phyloP scores from a whole-genome alignment of 2,113 vertebrate species.

The Leptobrachium leishanense region DNA sequence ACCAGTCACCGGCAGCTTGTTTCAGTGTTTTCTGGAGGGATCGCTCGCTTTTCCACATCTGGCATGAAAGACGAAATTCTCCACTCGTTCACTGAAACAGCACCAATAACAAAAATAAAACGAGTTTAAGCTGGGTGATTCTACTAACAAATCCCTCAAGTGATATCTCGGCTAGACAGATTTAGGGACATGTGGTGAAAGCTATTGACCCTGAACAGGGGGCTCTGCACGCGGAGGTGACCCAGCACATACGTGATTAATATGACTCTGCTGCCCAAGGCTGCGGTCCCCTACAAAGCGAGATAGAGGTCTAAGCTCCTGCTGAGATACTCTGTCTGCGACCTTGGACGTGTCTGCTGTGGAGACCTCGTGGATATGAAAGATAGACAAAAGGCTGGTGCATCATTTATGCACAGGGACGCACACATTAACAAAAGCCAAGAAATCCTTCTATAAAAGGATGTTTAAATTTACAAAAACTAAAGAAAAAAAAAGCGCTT shows the following conservation, averaged over 20 bases:
- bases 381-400: background rate
- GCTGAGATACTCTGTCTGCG: slow-evolving; percentile 19
- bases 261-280: slow-evolving; percentile 37
- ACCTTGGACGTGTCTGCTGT: slow-evolving; percentile 13
- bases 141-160: background rate
- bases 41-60: slow-evolving; percentile 1
- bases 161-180: background rate
- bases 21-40: background rate
- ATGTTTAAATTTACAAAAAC: too few relatives aligned
- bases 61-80: background rate
- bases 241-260: slow-evolving; percentile 37
- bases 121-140: background rate
- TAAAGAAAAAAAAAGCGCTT: too few relatives aligned
- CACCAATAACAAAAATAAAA: background rate
- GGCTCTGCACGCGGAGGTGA: slow-evolving; percentile 14
- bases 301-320: slow-evolving; percentile 1
- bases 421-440: background rate
- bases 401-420: background rate
- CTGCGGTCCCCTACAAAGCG: slow-evolving; percentile 44
- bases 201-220: background rate
- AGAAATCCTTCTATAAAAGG: too few relatives aligned
- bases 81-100: background rate
- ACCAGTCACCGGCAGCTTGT: background rate
- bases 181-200: background rate
- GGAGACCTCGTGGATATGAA: background rate